Conservation (phyloP, 2,797 vertebrate genomes). For the Emys orbicularis region DNA sequence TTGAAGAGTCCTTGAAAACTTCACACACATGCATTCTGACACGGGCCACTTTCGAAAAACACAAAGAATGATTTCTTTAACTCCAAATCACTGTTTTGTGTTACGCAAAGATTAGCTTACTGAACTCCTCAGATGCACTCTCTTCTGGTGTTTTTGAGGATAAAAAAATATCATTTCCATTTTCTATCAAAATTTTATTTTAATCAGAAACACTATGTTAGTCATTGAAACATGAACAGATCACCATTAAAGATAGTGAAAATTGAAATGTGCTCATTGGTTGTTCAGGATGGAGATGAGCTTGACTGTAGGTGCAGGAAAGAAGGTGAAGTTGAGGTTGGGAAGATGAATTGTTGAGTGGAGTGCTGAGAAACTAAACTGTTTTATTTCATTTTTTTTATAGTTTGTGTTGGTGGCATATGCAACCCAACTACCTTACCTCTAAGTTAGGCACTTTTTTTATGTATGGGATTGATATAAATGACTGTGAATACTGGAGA, state of each 20-base stretch:
- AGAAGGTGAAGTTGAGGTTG: background rate
- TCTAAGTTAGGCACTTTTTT: background rate
- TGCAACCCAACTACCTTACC: background rate
- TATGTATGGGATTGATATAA: slow-evolving; percentile 14
- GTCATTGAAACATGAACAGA: background rate
- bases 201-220: background rate
- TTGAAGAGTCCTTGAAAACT: background rate
- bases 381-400: background rate
- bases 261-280: background rate
- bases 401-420: background rate
- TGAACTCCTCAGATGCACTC: background rate
- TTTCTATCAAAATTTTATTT: background rate
- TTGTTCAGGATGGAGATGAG: background rate
- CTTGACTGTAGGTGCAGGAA: background rate
- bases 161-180: background rate
- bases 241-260: background rate
- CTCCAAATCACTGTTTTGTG: background rate
- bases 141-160: background rate
- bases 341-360: background rate
- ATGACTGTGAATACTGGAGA: background rate
- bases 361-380: background rate
- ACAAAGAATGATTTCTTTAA: background rate
- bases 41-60: background rate
- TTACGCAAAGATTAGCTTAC: background rate
- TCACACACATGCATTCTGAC: background rate